These are phyloP conservation scores for Hyperopisus bebe DNA, from an alignment of 2,113 vertebrate species.

Conservation along the genomic window DNA sequence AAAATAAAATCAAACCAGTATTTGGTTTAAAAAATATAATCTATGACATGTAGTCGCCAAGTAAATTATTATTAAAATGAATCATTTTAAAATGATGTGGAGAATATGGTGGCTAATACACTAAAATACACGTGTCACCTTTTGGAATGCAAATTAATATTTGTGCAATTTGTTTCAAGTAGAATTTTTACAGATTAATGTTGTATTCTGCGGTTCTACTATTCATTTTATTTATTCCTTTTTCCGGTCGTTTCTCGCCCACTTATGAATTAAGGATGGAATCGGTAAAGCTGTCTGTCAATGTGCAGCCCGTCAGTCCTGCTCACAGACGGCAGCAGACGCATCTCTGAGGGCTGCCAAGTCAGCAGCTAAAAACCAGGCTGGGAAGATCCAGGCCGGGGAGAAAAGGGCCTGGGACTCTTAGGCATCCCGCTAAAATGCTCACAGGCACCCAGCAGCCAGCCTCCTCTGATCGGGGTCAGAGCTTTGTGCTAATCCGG, in stretches of 20 bases:
- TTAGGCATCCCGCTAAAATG: conserved; percentile 10
- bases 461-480: conserved; percentile 46
- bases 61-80: background rate
- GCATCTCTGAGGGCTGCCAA: background rate
- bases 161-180: background rate
- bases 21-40: background rate
- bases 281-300: background rate
- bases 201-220: background rate
- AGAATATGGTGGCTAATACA: background rate
- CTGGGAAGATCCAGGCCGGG: background rate
- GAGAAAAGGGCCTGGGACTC: background rate
- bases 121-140: background rate
- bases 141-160: background rate
- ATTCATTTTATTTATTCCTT: background rate
- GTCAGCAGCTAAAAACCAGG: background rate
- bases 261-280: background rate
- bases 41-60: background rate
- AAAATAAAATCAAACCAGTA: background rate
- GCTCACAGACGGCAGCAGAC: no score
- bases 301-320: background rate
- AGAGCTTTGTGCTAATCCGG: conserved; percentile 43
- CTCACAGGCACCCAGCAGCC: conserved; percentile 44
- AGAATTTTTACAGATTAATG: background rate
- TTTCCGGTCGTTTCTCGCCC: background rate
- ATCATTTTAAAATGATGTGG: background rate